Evolutionary conservation across 2,113 vertebrate species (phyloP).

Genomic region (Saguinus midas): DNA sequence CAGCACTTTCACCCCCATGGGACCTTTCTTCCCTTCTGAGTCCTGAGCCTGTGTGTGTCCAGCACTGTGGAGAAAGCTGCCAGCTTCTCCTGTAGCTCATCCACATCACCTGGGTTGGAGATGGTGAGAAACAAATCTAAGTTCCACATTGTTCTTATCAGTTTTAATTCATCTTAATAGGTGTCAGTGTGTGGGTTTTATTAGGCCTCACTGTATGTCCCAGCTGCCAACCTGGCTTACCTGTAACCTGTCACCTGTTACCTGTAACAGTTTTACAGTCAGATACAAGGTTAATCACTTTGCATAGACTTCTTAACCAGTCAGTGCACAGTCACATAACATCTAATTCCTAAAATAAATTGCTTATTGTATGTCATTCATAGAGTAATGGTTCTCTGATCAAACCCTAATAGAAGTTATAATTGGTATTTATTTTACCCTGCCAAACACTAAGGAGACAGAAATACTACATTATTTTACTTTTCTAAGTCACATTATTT

Average conservation of each 20-base stretch:
- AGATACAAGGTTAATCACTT: background rate
- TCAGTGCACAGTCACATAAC: background rate
- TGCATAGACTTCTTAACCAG: background rate
- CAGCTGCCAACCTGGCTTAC: no score
- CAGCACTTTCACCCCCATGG: background rate
- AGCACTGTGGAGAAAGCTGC: background rate
- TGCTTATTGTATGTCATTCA: background rate
- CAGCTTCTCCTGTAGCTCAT: background rate
- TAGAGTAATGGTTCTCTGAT: background rate
- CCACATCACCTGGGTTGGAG: background rate
- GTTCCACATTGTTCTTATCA: background rate
- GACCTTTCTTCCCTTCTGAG: background rate
- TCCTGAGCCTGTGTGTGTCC: background rate
- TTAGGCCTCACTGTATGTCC: background rate
- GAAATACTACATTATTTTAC: background rate
- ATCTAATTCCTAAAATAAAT: background rate
- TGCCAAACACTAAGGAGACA: background rate
- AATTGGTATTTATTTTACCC: background rate
- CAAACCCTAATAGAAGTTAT: background rate
- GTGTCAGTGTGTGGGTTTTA: background rate
- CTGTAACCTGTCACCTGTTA: no score
- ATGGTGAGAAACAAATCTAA: background rate
- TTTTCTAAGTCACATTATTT: background rate
- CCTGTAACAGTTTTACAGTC: background rate
- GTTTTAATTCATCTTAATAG: background rate